Evolutionary conservation across 1,140 invertebrate species (phyloP).

Genomic region (Heliconius congener): DNA sequence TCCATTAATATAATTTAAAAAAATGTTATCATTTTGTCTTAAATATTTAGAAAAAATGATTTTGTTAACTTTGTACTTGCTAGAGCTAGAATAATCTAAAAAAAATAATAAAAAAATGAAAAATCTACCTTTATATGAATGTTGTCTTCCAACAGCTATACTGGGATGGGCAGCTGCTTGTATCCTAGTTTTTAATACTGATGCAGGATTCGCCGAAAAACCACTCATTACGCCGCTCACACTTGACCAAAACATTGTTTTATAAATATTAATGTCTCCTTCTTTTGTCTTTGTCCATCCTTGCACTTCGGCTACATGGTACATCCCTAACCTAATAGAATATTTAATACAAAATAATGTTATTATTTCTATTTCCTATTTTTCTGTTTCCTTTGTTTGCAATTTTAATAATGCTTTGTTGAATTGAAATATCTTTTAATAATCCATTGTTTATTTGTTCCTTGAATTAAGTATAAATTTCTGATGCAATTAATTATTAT

Average conservation of each 20-base stretch:
- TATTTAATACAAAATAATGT: not conserved
- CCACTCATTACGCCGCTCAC: constrained; percentile 88
- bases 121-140: constrained; percentile 83
- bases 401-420: not conserved
- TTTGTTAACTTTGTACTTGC: too few species aligned
- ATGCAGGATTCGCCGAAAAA: constrained; percentile 89
- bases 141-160: constrained; percentile 95
- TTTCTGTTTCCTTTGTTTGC: not conserved
- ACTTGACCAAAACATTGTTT: constrained; percentile 87
- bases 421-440: too few species aligned
- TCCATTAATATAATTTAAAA: too few species aligned
- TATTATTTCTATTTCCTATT: not conserved
- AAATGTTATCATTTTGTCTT: too few species aligned
- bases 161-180: constrained; percentile 88
- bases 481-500: too few species aligned
- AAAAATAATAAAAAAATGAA: not conserved
- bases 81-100: too few species aligned
- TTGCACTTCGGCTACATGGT: constrained; percentile 87
- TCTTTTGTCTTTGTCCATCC: constrained; percentile 86
- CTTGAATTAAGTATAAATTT: too few species aligned
- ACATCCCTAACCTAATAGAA: constrained; percentile 85
- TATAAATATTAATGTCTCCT: constrained; percentile 86
- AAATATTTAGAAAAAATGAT: too few species aligned
- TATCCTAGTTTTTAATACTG: constrained; percentile 92
- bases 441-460: too few species aligned